Evolutionary conservation across 2,113 vertebrate species (phyloP).

Genomic region (Engraulis encrasicolus): DNA sequence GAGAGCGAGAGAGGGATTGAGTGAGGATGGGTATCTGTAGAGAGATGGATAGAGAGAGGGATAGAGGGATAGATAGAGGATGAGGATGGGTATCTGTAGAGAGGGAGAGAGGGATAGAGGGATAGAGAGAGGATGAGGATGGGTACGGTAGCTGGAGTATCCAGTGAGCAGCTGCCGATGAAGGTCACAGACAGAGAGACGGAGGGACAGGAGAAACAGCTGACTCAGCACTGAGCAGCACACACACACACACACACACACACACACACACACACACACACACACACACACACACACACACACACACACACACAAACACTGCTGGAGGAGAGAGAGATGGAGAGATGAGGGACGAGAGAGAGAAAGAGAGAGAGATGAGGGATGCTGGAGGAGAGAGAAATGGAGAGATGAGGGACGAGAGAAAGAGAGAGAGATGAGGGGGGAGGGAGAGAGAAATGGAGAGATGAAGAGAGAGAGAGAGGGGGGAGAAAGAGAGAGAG

Average conservation of each 20-base stretch:
- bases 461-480: no score
- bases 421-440: not conserved
- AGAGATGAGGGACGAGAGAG: no score
- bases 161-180: constrained; percentile 64
- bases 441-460: not conserved
- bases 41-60: constrained; percentile 21
- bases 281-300: no score
- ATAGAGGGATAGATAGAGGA: not conserved
- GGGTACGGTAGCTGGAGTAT: no score
- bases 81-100: not conserved
- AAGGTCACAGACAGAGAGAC: constrained; percentile 72
- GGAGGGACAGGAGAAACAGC: constrained; percentile 61
- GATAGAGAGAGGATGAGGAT: no score
- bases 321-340: no score
- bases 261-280: no score
- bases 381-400: not conserved
- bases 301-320: no score
- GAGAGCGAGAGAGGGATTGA: no score
- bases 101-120: not conserved
- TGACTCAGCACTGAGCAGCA: constrained; percentile 66
- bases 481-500: no score
- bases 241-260: no score
- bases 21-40: no score
- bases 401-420: not conserved
- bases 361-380: not conserved